Evolutionary conservation across 2,888 invertebrate species (phyloP), one percentile per base, ranked within the genome.

Genomic region (Oegoconia quadripuncta): DNA sequence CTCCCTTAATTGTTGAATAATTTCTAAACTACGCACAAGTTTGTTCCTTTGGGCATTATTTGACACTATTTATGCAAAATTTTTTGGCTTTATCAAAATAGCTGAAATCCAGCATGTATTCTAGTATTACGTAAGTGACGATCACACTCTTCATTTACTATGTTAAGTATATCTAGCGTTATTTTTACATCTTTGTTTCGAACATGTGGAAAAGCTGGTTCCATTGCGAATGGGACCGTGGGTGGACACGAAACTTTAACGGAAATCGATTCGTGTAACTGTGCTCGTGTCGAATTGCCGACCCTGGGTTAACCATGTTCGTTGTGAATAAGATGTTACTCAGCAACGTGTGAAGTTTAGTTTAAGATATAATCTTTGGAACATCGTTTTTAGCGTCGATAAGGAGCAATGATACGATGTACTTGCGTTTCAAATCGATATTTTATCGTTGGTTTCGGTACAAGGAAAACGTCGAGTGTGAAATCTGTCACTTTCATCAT

Each of bases 311-410:
- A 81, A 76, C 64, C 74, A 64, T 60, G 61, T 59, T 62, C 62
- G 64, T 63, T 74, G 70, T 65, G 68, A 82, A 73, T 77, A 68
- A 80, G 77, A 71, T 73, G 72, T 75, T 74, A 62, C 59, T 26
- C 26, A 27, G 8, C 27, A n/a, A 16, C 31, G 18, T 28, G 29
- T 32, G 36, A 37, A 41, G 8, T 25, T 2, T 25, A 25, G 25
- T 26, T 34, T n/a, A n/a, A n/a, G n/a, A n/a, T n/a, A n/a, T n/a
- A n/a, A n/a, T n/a, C n/a, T n/a, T n/a, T n/a, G n/a, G n/a, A n/a
- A n/a, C n/a, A n/a, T n/a, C n/a, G n/a, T n/a, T n/a, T n/a, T n/a
- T n/a, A n/a, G n/a, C n/a, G n/a, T n/a, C n/a, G n/a, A n/a, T n/a
- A n/a, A n/a, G n/a, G n/a, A n/a, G n/a, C n/a, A n/a, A n/a, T n/a